A percentile compares a stretch with the other conserved stretches of the same genome.
Conservation (phyloP, 2,113 vertebrate species). For the Paramisgurnus dabryanus region DNA sequence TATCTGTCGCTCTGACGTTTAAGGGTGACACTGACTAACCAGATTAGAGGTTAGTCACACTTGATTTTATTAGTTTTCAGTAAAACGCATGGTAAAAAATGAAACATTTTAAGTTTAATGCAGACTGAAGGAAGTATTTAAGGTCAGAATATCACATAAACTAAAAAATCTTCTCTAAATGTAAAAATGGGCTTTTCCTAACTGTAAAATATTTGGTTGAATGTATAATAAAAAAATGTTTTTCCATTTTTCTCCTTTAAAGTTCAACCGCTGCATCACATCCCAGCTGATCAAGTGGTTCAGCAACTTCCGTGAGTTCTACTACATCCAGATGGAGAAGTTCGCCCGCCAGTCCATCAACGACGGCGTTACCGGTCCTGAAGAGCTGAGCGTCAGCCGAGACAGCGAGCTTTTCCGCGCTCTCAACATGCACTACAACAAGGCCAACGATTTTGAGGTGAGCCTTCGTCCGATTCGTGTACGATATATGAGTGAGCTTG, state of each 20-base stretch:
- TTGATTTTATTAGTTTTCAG: not conserved
- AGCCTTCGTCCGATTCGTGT: slow-evolving; percentile 1
- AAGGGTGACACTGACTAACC: slow-evolving; percentile 31
- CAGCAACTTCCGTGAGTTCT: slow-evolving; percentile 99
- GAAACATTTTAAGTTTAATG: not conserved
- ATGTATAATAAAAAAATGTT: not conserved
- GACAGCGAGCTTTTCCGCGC: slow-evolving; percentile 96
- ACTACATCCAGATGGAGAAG: slow-evolving; percentile 99
- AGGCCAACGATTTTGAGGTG: slow-evolving; percentile 99
- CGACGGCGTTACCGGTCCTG: slow-evolving; percentile 88
- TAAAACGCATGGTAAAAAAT: not conserved
- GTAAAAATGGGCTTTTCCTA: not conserved
- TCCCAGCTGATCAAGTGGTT: slow-evolving; percentile 99
- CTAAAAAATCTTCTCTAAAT: no score
- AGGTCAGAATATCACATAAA: no score
- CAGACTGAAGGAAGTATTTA: no score
- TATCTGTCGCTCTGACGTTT: slow-evolving; percentile 36
- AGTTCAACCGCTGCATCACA: slow-evolving; percentile 99
- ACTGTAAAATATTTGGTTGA: no score
- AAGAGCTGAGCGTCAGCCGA: slow-evolving; percentile 91
- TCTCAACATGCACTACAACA: slow-evolving; percentile 99
- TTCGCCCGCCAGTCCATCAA: slow-evolving; percentile 97
- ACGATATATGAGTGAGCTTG: no score
- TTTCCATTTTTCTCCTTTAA: slow-evolving; percentile 55
- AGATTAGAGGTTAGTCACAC: slow-evolving; percentile 37